Base-by-base conservation (phyloP, 2,113 vertebrate genomes). In the Lepus europaeus region DNA sequence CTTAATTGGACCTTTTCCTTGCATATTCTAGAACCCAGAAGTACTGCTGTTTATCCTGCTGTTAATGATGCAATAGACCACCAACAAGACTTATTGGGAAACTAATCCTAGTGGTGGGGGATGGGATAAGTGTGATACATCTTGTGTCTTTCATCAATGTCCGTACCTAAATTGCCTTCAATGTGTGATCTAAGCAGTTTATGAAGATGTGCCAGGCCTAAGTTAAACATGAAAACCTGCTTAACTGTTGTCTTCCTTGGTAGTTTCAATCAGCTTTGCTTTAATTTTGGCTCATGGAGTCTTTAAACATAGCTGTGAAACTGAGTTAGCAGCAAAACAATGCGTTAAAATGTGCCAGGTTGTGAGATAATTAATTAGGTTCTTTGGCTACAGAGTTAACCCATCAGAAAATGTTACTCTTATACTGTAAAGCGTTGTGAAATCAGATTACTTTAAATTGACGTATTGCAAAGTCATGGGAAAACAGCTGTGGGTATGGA, bases 381-480 rank as follows among this genome's bases (percentile, higher is more conserved):
- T 66, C 23, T 7, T 80, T 90, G 74, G 39, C 78, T 89, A 22
- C 81, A 87, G 49, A 93, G 77, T 84, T 90, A 79, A 92, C 63
- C 49, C 95, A 56, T 49, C 93, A 93, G n/a, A 17, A 17, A 19
- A 76, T 64, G 16, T 83, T 73, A 76, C 27, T 27, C 39, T 78
- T 29, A 27, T 2, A 17, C 49, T 53, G 3, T n/a, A 78, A 83
- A 93, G 33, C 49, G 36, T 33, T 89, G 31, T 73, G 89, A 80
- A 94, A 82, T 76, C 31, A 29, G 31, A 74, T 87, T 83, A 53
- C 59, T 39, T 81, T 49, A 27, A 82, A 92, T 84, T 92, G 69
- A 70, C 23, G 53, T 80, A 36, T 76, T 33, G 39, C 29, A 73
- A 79, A 92, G 45, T 74, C 53, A 25, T 19, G 39, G n/a, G 59